Percentiles rank a stretch among this genome's conserved stretches.
Evolutionary conservation across 1,140 invertebrate genomes (phyloP).

Genomic region (Caenorhabditis latens): DNA sequence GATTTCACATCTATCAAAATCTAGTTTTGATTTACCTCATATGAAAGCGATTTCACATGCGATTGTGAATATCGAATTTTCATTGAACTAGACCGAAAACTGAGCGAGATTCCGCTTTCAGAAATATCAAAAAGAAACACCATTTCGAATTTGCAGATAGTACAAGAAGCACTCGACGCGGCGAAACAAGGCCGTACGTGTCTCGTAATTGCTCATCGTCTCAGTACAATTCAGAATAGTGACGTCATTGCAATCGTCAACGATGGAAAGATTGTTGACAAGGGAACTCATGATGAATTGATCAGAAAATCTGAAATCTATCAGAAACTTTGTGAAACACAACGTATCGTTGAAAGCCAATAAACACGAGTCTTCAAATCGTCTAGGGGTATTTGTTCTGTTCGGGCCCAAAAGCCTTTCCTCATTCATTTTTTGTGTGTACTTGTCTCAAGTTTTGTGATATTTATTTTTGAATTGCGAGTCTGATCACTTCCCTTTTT

Average conservation of each 20-base stretch:
- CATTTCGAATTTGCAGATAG: conserved; percentile 64
- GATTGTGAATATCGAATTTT: no score
- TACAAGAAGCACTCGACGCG: conserved; percentile 72
- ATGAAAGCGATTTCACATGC: background rate
- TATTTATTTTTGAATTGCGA: no score
- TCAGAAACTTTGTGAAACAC: conserved; percentile 81
- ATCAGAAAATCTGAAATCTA: conserved; percentile 85
- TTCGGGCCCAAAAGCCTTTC: no score
- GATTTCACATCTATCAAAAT: no score
- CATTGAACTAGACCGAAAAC: no score
- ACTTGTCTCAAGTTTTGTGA: no score
- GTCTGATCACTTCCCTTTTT: no score
- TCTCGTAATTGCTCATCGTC: conserved; percentile 79
- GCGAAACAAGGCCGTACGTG: conserved; percentile 78
- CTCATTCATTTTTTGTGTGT: no score
- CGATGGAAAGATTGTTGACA: conserved; percentile 77
- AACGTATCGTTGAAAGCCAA: conserved; percentile 71
- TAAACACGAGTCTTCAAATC: conserved; percentile 4
- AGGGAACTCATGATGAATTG: conserved; percentile 82
- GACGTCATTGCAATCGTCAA: conserved; percentile 77
- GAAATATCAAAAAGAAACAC: background rate
- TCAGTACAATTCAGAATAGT: conserved; percentile 78
- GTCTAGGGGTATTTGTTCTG: no score
- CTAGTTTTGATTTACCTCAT: no score
- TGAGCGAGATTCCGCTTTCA: no score